phyloP scores from a whole-genome alignment of 2,797 vertebrate genomes.

The Sebastolobus altivelis region DNA sequence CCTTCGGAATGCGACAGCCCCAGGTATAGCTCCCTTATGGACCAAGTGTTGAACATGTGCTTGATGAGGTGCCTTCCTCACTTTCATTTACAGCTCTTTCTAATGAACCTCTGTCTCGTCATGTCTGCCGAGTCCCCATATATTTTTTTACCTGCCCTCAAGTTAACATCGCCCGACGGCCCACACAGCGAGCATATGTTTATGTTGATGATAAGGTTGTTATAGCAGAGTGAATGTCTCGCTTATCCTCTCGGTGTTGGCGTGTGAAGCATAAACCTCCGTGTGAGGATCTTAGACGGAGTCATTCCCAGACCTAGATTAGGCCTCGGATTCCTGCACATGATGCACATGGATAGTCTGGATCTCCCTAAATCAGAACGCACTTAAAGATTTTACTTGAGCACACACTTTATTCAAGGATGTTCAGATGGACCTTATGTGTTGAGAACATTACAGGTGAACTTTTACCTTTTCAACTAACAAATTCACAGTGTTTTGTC shows the following conservation, averaged over 20 bases:
- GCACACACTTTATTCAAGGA: conserved; percentile 13
- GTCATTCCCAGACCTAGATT: conserved; percentile 44
- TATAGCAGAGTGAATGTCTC: conserved; percentile 51
- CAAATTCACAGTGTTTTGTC: neutral
- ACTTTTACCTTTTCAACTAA: conserved; percentile 7
- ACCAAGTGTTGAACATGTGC: conserved; percentile 77
- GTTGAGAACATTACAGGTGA: neutral
- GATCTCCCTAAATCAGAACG: conserved; percentile 28
- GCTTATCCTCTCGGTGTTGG: conserved; percentile 39
- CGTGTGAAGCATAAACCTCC: conserved; percentile 44
- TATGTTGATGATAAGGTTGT: conserved; percentile 57
- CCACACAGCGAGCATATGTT: conserved; percentile 71
- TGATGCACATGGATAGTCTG: conserved; percentile 20
- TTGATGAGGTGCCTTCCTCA: conserved; percentile 71
- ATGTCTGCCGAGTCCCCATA: conserved; percentile 44
- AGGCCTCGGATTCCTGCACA: conserved; percentile 23
- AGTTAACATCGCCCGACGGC: conserved; percentile 56
- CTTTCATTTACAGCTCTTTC: conserved; percentile 70
- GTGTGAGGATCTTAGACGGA: conserved; percentile 39
- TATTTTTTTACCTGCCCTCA: conserved; percentile 65
- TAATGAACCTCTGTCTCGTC: conserved; percentile 64
- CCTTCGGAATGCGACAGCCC: conserved; percentile 73
- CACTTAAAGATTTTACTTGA: conserved; percentile 15
- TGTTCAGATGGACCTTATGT: conserved; percentile 1
- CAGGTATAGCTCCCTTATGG: conserved; percentile 78